Evolutionary conservation across 1,140 invertebrate species (phyloP).

Genomic region (Oscheius sp.): DNA sequence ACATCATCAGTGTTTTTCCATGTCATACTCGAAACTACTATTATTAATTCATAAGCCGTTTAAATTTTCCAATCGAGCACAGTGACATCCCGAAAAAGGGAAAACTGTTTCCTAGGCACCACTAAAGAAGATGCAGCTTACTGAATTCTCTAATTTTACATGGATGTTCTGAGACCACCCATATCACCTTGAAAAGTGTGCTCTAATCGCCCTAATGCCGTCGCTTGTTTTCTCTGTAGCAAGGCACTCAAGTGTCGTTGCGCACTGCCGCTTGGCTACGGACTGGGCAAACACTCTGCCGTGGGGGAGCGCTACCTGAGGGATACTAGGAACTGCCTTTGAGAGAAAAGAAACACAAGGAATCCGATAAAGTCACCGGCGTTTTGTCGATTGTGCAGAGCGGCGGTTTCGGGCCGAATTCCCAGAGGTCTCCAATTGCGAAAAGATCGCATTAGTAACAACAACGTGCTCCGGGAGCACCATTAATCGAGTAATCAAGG

Average conservation of each 20-base stretch:
- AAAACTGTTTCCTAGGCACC: too few species aligned
- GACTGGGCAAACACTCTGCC: not conserved
- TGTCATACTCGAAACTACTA: too few species aligned
- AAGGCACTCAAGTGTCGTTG: slow-evolving; percentile 11
- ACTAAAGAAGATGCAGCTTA: too few species aligned
- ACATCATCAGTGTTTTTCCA: too few species aligned
- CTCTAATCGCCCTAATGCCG: slow-evolving; percentile 6
- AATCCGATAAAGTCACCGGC: not conserved
- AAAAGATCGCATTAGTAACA: slow-evolving; percentile 14
- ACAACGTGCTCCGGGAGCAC: not conserved
- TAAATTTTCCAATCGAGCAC: too few species aligned
- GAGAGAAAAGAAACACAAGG: not conserved
- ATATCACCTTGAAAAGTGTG: not conserved
- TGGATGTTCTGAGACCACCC: too few species aligned
- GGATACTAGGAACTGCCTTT: not conserved
- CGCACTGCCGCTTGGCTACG: slow-evolving; percentile 9
- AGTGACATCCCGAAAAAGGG: too few species aligned
- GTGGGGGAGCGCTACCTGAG: not conserved
- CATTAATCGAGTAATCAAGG: slow-evolving; percentile 1
- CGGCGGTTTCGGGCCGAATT: not conserved
- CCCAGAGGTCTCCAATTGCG: slow-evolving; percentile 12
- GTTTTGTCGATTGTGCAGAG: slow-evolving; percentile 3
- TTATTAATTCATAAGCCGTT: too few species aligned
- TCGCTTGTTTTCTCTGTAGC: slow-evolving; percentile 11
- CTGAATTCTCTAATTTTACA: too few species aligned